Evolutionary conservation across 2,113 vertebrate genomes (phyloP).

Genomic region (Thalassarche chlororhynchos): DNA sequence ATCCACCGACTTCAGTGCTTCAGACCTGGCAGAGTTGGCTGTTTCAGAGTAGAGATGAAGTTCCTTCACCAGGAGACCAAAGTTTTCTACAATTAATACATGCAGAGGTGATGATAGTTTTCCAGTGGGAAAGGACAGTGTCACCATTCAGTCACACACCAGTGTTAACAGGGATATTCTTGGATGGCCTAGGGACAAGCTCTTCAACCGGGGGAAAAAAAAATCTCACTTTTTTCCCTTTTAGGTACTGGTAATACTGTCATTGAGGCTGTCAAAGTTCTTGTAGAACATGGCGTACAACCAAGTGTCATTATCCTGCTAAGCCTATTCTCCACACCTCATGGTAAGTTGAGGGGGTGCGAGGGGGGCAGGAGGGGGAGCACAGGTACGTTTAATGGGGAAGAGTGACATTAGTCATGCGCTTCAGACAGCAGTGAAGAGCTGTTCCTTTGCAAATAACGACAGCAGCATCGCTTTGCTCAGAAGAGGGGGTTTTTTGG

Average conservation of each 20-base stretch:
- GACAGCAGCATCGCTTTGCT: accelerated
- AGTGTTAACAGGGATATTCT: background rate
- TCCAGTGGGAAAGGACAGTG: background rate
- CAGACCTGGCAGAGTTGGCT: background rate
- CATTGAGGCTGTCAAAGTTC: constrained; percentile 93
- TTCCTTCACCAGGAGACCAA: background rate
- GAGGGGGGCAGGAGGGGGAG: background rate
- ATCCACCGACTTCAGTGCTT: background rate
- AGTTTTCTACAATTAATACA: background rate
- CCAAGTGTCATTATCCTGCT: constrained; percentile 91
- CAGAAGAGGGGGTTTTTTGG: background rate
- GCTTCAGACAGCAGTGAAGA: accelerated
- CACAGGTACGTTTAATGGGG: accelerated
- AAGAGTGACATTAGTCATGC: background rate
- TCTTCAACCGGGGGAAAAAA: background rate
- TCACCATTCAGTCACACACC: background rate
- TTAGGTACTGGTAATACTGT: constrained; percentile 95
- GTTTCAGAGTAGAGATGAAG: background rate
- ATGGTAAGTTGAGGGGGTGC: constrained; percentile 75
- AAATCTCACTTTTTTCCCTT: background rate
- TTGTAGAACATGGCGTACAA: constrained; percentile 92
- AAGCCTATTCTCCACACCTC: constrained; percentile 95
- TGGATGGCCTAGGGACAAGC: background rate
- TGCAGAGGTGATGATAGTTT: background rate
- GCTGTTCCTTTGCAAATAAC: background rate